These are phyloP conservation scores for Zygothrica quintamaculata DNA, from an alignment of 2,888 invertebrate genomes.

Conservation along the genomic window DNA sequence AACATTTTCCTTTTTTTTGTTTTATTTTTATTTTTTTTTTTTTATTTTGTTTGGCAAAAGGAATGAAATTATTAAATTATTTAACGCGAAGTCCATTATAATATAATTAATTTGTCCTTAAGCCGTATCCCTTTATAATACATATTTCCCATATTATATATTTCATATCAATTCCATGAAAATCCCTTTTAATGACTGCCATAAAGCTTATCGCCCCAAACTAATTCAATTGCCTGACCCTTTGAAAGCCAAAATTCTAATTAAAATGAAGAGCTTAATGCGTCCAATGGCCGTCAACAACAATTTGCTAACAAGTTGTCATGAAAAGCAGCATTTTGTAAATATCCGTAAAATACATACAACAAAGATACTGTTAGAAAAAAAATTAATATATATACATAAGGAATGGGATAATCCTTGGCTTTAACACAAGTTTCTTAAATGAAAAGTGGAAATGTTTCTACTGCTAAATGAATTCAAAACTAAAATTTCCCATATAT, in stretches of 20 bases:
- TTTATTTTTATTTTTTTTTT: neutral
- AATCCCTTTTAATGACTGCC: conserved; percentile 27
- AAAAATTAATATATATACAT: conserved; percentile 8
- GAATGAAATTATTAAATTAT: neutral
- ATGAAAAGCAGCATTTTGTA: conserved; percentile 13
- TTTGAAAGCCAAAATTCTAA: conserved; percentile 31
- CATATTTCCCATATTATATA: neutral
- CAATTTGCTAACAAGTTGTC: conserved; percentile 27
- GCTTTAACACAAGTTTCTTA: conserved; percentile 28
- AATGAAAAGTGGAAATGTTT: conserved; percentile 45
- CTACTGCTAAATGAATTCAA: conserved; percentile 9
- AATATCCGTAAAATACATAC: conserved; percentile 46
- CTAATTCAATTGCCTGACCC: conserved; percentile 46
- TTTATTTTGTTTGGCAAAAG: neutral
- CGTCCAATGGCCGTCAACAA: conserved; percentile 43
- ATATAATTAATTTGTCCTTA: neutral
- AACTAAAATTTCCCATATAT: neutral
- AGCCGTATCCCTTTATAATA: neutral
- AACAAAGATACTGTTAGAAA: conserved; percentile 16
- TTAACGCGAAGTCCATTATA: neutral
- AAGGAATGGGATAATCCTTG: conserved; percentile 45
- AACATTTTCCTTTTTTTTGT: too few relatives aligned
- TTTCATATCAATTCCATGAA: conserved; percentile 14
- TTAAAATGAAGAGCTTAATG: conserved; percentile 52
- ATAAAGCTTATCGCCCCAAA: conserved; percentile 37